These are phyloP conservation scores for Chunga burmeisteri DNA, from an alignment of 2,113 vertebrate species.

Conservation along the genomic window DNA sequence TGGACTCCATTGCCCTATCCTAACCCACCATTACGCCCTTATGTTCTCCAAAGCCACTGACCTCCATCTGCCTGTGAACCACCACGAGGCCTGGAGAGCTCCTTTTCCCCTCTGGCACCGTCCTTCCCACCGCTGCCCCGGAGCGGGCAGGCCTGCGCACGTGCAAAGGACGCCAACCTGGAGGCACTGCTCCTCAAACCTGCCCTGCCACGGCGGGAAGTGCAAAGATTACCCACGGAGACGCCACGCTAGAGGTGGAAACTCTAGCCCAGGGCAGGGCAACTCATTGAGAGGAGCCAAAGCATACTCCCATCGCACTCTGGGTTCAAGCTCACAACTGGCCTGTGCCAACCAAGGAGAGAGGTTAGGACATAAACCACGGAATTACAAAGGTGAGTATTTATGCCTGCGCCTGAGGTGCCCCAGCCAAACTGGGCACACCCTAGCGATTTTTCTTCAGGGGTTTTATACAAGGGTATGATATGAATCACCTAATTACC, in stretches of 20 bases:
- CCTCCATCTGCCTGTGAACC: background rate
- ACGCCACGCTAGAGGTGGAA: fast-evolving
- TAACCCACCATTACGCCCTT: background rate
- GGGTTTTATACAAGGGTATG: background rate
- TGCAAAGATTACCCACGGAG: fast-evolving
- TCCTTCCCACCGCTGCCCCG: background rate
- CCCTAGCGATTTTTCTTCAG: background rate
- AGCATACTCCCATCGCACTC: fast-evolving
- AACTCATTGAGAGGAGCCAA: background rate
- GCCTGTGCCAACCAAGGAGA: background rate
- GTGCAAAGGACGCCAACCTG: fast-evolving
- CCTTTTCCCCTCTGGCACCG: background rate
- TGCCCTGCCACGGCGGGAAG: fast-evolving
- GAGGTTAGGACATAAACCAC: background rate
- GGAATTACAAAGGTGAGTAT: background rate
- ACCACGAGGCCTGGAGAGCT: background rate
- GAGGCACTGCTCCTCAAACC: background rate
- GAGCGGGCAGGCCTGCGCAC: background rate
- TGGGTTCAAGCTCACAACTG: background rate
- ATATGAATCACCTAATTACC: background rate
- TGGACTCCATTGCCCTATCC: background rate
- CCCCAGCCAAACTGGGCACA: background rate
- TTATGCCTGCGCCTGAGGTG: background rate
- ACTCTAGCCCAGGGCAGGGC: background rate
- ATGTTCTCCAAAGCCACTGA: background rate